phyloP scores from a whole-genome alignment of 2,888 invertebrate species.

The Pachydiplax longipennis region DNA sequence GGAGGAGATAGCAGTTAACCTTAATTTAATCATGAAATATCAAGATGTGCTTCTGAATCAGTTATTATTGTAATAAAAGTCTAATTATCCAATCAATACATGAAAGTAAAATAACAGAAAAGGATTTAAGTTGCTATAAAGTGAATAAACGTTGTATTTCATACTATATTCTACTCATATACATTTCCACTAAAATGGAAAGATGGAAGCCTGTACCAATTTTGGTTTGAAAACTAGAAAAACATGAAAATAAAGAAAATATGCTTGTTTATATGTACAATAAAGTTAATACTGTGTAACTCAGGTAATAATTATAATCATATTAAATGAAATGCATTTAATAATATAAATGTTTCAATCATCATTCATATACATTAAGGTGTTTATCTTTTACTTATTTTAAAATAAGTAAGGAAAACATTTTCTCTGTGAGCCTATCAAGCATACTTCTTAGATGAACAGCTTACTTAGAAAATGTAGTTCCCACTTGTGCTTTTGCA shows the following conservation, averaged over 20 bases:
- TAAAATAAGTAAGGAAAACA: conserved; percentile 17
- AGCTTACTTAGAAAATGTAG: not conserved
- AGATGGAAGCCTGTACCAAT: not conserved
- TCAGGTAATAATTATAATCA: not conserved
- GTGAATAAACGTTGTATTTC: not conserved
- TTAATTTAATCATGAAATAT: no score
- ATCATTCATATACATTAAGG: conserved; percentile 9
- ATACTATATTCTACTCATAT: not conserved
- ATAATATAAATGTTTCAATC: not conserved
- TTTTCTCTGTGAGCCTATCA: not conserved
- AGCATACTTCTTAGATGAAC: not conserved
- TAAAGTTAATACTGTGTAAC: not conserved
- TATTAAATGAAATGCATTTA: conserved; percentile 6
- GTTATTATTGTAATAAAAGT: no score
- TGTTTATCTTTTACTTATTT: not conserved
- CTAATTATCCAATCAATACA: no score
- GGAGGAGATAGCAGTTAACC: no score
- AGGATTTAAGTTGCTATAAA: not conserved
- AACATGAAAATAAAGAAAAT: not conserved
- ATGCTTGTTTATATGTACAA: not conserved
- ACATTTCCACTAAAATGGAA: not conserved
- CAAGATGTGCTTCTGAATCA: no score
- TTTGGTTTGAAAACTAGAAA: not conserved
- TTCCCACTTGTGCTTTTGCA: conserved; percentile 1
- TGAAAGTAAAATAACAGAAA: no score